Conservation (phyloP, 2,888 invertebrate genomes). For the Chymomyza procnemis region DNA sequence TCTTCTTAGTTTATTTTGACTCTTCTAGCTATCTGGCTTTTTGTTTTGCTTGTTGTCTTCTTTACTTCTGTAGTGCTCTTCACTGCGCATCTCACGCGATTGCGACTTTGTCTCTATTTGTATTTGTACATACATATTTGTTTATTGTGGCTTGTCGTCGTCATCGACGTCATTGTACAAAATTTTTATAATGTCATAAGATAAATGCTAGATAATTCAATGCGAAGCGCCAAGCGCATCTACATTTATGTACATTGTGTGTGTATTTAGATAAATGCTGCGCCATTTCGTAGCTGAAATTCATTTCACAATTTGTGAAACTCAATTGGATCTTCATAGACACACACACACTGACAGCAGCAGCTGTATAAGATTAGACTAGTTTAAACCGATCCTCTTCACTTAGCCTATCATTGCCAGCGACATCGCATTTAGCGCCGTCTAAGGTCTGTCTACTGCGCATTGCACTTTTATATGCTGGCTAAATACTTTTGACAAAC, state of each 20-base stretch:
- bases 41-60: conserved; percentile 66
- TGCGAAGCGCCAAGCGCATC: background rate
- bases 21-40: conserved; percentile 28
- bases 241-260: background rate
- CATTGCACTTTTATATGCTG: conserved; percentile 66
- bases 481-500: conserved; percentile 66
- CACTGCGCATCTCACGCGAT: background rate
- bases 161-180: conserved; percentile 25
- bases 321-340: conserved; percentile 38
- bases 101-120: conserved; percentile 6
- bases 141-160: conserved; percentile 7
- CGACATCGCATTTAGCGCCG: conserved; percentile 35
- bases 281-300: conserved; percentile 40
- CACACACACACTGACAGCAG: conserved; percentile 20
- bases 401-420: conserved; percentile 12
- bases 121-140: background rate
- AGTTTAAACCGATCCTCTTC: conserved; percentile 29
- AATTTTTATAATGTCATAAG: conserved; percentile 51
- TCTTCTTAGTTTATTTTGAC: conserved; percentile 38
- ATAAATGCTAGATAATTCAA: conserved; percentile 19
- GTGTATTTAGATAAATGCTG: conserved; percentile 23
- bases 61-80: conserved; percentile 3
- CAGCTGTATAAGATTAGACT: conserved; percentile 21
- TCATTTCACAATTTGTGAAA: conserved; percentile 54
- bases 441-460: conserved; percentile 54